These are phyloP conservation scores for Daphoenositta chrysoptera DNA, from an alignment of 2,113 vertebrate species.

Conservation along the genomic window DNA sequence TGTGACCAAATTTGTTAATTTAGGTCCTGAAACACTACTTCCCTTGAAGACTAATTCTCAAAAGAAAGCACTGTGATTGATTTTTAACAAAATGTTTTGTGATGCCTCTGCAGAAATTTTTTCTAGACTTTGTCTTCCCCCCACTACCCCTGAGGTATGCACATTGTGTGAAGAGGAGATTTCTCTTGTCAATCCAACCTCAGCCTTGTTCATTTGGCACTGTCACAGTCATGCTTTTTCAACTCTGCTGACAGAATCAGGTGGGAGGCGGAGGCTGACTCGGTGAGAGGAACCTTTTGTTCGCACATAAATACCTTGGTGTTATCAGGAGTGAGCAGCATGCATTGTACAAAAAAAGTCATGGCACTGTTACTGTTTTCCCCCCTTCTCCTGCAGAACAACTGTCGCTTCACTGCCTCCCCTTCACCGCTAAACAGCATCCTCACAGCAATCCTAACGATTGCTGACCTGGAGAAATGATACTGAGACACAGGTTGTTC, in stretches of 20 bases:
- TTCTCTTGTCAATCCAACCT: background rate
- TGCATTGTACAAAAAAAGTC: background rate
- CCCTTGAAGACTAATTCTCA: background rate
- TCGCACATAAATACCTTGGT: background rate
- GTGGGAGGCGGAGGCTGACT: conserved; percentile 42
- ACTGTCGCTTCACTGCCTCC: background rate
- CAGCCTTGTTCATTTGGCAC: background rate
- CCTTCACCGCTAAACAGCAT: background rate
- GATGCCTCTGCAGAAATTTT: background rate
- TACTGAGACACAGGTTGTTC: background rate
- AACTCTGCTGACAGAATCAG: conserved; percentile 40
- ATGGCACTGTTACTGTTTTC: background rate
- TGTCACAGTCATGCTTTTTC: conserved; percentile 16
- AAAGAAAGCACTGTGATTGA: background rate
- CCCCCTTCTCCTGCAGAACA: background rate
- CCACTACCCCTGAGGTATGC: background rate
- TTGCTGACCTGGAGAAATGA: background rate
- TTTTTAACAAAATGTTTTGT: background rate
- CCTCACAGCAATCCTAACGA: background rate
- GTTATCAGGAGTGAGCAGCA: background rate
- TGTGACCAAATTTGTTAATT: background rate
- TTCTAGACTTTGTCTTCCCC: background rate
- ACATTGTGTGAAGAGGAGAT: background rate
- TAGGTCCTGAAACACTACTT: background rate
- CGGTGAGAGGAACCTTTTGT: conserved; percentile 30